Percentiles rank a stretch among this genome's conserved stretches.
Conservation (phyloP, 2,888 invertebrate genomes). For the Elmis aenea region DNA sequence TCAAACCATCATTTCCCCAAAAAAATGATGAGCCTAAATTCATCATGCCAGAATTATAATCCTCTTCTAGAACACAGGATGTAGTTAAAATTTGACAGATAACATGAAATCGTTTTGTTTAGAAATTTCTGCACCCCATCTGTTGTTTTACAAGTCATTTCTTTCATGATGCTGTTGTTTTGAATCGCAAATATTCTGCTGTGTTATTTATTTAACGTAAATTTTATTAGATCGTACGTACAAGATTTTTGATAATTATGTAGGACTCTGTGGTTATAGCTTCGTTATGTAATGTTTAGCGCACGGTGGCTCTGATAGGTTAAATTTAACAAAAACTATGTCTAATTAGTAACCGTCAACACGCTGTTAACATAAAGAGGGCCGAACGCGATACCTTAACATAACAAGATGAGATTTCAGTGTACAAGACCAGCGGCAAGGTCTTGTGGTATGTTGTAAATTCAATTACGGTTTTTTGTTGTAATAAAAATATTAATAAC, state of each 20-base stretch:
- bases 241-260: too few relatives aligned
- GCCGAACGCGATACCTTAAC: conserved; percentile 19
- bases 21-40: conserved; percentile 14
- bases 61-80: too few relatives aligned
- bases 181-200: too few relatives aligned
- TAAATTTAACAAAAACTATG: conserved; percentile 12
- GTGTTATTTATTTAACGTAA: too few relatives aligned
- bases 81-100: conserved; percentile 16
- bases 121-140: conserved; percentile 18
- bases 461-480: conserved; percentile 13
- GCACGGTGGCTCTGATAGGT: not conserved
- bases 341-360: conserved; percentile 27
- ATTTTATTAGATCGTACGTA: too few relatives aligned
- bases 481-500: too few relatives aligned
- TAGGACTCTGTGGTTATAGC: too few relatives aligned
- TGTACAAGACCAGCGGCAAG: conserved; percentile 8
- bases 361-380: conserved; percentile 21
- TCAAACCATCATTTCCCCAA: too few relatives aligned
- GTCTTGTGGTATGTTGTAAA: conserved; percentile 15
- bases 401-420: conserved; percentile 17
- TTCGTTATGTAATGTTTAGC: too few relatives aligned
- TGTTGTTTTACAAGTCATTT: too few relatives aligned
- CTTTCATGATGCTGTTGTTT: too few relatives aligned
- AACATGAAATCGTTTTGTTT: conserved; percentile 15
- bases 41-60: conserved; percentile 12